Conservation (phyloP, 1,140 invertebrate species). For the Panagrolaimus sp. region DNA sequence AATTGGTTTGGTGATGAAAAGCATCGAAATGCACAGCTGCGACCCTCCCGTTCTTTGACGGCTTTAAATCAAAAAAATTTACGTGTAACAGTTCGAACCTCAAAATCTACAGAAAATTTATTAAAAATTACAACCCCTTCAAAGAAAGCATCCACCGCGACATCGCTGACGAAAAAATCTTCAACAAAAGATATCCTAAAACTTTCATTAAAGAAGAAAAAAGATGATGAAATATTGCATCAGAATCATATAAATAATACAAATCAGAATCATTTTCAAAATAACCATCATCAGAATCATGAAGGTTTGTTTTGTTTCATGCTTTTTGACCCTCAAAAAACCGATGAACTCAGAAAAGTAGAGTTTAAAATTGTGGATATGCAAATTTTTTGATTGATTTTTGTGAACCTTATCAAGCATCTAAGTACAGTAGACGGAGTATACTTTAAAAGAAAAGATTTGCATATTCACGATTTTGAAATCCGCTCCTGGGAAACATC, state of each 20-base stretch:
- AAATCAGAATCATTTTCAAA: conserved; percentile 12
- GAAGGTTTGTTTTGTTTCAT: neutral
- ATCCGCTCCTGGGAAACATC: too few relatives aligned
- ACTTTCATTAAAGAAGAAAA: conserved; percentile 15
- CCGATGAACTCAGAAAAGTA: too few relatives aligned
- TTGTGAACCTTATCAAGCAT: too few relatives aligned
- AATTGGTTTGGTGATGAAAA: conserved; percentile 36
- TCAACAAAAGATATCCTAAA: conserved; percentile 24
- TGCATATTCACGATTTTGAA: neutral
- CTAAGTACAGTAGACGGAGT: too few relatives aligned
- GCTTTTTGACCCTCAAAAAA: too few relatives aligned
- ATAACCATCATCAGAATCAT: neutral
- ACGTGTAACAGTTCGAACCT: conserved; percentile 44
- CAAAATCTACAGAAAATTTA: conserved; percentile 54
- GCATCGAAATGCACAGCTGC: conserved; percentile 29
- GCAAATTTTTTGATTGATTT: too few relatives aligned
- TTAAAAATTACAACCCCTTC: conserved; percentile 29
- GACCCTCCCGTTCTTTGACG: conserved; percentile 51
- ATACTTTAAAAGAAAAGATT: too few relatives aligned
- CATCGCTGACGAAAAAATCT: conserved; percentile 22
- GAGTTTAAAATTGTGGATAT: too few relatives aligned
- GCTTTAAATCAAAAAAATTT: conserved; percentile 54
- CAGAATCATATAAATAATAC: neutral
- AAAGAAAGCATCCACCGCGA: neutral
- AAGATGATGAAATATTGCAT: conserved; percentile 21